Conservation (phyloP, 1,140 invertebrate species). For the Drosophila obscura region DNA sequence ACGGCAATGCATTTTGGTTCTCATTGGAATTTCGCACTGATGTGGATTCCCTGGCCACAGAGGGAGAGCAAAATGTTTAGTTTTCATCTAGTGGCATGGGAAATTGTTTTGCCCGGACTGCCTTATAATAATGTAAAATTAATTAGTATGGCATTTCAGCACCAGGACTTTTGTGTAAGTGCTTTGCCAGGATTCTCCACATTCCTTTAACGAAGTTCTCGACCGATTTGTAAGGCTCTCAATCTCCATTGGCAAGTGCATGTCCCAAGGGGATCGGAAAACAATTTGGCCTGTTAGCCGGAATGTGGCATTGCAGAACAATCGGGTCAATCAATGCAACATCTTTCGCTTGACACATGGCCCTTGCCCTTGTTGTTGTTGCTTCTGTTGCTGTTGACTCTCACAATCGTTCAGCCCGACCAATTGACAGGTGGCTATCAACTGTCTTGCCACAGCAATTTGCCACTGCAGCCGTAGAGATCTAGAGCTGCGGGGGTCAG, state of each 20-base stretch:
- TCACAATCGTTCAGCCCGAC: constrained; percentile 4
- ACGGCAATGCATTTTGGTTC: constrained; percentile 47
- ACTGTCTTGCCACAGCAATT: constrained; percentile 53
- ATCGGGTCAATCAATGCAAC: constrained; percentile 51
- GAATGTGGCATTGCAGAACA: constrained; percentile 25
- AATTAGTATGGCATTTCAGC: constrained; percentile 56
- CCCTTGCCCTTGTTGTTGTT: not conserved
- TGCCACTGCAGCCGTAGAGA: constrained; percentile 40
- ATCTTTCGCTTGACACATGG: constrained; percentile 50
- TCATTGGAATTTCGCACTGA: constrained; percentile 41
- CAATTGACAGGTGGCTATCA: constrained; percentile 25
- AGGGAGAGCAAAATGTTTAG: constrained; percentile 31
- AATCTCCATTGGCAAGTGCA: constrained; percentile 2
- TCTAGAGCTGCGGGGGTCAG: constrained; percentile 12
- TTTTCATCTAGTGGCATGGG: constrained; percentile 33
- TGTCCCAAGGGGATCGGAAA: constrained; percentile 13
- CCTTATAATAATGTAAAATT: constrained; percentile 42
- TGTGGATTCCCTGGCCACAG: constrained; percentile 37
- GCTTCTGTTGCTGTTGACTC: too few relatives aligned
- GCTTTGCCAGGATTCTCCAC: constrained; percentile 25
- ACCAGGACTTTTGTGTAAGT: constrained; percentile 5
- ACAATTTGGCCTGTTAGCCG: constrained; percentile 25
- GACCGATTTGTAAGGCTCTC: not conserved
- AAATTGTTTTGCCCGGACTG: constrained; percentile 25
- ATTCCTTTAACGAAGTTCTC: constrained; percentile 5